phyloP scores from a whole-genome alignment of 2,797 vertebrate species.

The Epinephelus malabaricus region DNA sequence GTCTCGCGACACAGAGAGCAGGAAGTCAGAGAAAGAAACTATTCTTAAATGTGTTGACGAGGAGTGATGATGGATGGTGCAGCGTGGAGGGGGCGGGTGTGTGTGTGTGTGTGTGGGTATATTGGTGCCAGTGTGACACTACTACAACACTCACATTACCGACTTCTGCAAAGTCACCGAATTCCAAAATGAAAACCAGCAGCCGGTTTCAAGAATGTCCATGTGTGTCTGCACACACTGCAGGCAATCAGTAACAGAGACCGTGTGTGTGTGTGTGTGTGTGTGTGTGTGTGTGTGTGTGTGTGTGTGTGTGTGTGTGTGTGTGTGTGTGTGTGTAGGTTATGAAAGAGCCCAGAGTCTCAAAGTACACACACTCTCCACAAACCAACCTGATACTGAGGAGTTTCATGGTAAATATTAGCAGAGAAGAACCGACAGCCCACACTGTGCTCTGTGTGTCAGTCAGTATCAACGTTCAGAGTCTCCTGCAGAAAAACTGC shows the following conservation, averaged over 20 bases:
- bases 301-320: background rate
- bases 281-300: background rate
- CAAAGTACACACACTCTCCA: conserved; percentile 16
- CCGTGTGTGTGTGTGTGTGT: conserved; percentile 1
- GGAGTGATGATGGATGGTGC: too few relatives aligned
- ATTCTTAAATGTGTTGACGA: too few relatives aligned
- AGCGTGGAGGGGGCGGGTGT: background rate
- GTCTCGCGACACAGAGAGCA: too few relatives aligned
- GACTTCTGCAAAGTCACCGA: conserved; percentile 49
- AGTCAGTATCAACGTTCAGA: too few relatives aligned
- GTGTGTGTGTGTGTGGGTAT: background rate
- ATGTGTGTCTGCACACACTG: conserved; percentile 38
- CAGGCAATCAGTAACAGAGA: conserved; percentile 21
- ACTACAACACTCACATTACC: conserved; percentile 48
- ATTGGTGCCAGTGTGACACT: conserved; percentile 6
- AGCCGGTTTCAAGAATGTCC: conserved; percentile 48
- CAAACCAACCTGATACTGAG: background rate
- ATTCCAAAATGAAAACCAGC: conserved; percentile 54
- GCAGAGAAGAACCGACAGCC: background rate
- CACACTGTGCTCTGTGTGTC: too few relatives aligned
- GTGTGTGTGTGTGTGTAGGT: background rate
- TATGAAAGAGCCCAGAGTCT: conserved; percentile 27
- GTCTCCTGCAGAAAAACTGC: background rate
- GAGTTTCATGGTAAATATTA: conserved; percentile 16
- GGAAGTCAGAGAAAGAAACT: too few relatives aligned